phyloP scores from a whole-genome alignment of 1,140 invertebrate species.

The Penaeus indicus region DNA sequence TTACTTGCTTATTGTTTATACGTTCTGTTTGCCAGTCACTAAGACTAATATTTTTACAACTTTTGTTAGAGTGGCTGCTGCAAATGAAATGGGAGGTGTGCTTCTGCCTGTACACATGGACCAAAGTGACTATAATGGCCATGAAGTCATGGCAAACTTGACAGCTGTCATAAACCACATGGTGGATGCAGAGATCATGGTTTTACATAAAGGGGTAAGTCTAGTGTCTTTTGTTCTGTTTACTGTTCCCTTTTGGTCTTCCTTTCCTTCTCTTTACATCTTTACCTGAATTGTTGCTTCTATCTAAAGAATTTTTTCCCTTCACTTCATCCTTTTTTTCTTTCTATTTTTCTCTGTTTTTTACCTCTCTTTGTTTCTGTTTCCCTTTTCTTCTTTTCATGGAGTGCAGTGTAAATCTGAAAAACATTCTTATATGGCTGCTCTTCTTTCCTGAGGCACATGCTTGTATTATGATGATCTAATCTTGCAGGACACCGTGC shows the following conservation, averaged over 20 bases:
- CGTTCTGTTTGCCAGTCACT: neutral
- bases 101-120: constrained; percentile 38
- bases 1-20: neutral
- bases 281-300: too few species aligned
- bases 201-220: constrained; percentile 39
- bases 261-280: too few species aligned
- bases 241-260: neutral
- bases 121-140: constrained; percentile 56
- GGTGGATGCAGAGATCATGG: constrained; percentile 46
- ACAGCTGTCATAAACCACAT: constrained; percentile 51
- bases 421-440: too few species aligned
- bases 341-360: too few species aligned
- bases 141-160: constrained; percentile 56
- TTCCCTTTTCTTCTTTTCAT: too few species aligned
- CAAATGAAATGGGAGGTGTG: constrained; percentile 17
- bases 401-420: too few species aligned
- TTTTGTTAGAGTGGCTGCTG: neutral
- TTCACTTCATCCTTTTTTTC: too few species aligned
- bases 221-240: neutral
- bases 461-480: too few species aligned
- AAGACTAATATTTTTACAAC: neutral
- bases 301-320: too few species aligned
- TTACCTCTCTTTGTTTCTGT: too few species aligned
- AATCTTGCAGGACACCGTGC: constrained; percentile 8
- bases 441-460: too few species aligned